A percentile compares a stretch with the other conserved stretches of the same genome.
Evolutionary conservation across 2,797 vertebrate genomes (phyloP).

Genomic region (Lepilemur septentrionalis): DNA sequence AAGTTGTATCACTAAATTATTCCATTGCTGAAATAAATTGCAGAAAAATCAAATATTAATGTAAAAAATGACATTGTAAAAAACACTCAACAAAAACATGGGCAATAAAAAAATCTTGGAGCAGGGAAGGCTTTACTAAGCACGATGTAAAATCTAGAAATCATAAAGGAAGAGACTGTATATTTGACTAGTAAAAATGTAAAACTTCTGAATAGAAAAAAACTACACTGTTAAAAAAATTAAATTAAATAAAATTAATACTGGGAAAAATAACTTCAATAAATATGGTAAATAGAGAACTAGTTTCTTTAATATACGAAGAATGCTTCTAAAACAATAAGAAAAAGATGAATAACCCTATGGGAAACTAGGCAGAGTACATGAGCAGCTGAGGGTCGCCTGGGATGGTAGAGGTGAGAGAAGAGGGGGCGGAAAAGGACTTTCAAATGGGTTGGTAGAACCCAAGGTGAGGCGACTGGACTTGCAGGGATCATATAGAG

Average conservation of each 20-base stretch:
- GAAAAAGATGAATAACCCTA: not conserved
- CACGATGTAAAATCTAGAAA: conserved; percentile 5
- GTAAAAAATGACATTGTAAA: not conserved
- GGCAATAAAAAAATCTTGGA: not conserved
- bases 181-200: not conserved
- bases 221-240: not conserved
- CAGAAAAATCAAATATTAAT: not conserved
- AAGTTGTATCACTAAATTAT: not conserved
- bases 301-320: conserved; percentile 1
- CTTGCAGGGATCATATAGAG: not conserved
- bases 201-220: not conserved
- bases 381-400: not conserved
- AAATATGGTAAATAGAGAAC: not conserved
- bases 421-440: not conserved
- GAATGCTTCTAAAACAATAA: not conserved
- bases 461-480: not conserved
- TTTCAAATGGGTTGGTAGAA: not conserved
- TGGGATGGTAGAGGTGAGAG: not conserved
- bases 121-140: not conserved
- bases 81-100: not conserved
- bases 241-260: not conserved
- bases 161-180: not conserved
- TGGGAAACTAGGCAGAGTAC: not conserved
- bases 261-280: not conserved
- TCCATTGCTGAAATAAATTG: not conserved